These are phyloP conservation scores for Calliphora vicina DNA, from an alignment of 1,140 invertebrate genomes.

Conservation along the genomic window DNA sequence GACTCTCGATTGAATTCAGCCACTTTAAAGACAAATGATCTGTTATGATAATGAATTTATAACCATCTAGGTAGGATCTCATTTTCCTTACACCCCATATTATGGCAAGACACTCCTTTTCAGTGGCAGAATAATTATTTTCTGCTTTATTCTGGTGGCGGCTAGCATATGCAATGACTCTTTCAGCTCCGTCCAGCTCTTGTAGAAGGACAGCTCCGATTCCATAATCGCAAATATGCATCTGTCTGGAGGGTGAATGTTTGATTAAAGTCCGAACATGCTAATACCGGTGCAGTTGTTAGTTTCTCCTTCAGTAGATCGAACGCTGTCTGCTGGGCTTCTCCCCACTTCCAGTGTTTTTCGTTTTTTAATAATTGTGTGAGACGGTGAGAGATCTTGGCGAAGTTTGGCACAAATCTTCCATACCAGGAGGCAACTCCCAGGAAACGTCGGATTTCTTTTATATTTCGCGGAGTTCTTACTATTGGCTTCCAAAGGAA, in stretches of 20 bases:
- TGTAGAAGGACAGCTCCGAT: conserved; percentile 49
- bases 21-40: conserved; percentile 48
- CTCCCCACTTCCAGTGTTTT: conserved; percentile 30
- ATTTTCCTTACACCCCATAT: conserved; percentile 65
- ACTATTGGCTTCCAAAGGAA: too few species aligned
- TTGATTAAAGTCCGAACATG: conserved; percentile 40
- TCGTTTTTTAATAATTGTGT: background rate
- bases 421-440: conserved; percentile 39
- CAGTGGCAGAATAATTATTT: conserved; percentile 60
- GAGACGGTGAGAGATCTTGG: conserved; percentile 28
- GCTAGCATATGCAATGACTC: conserved; percentile 60
- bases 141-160: conserved; percentile 61
- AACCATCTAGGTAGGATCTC: conserved; percentile 60
- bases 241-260: conserved; percentile 43
- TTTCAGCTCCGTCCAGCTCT: background rate
- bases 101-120: conserved; percentile 67
- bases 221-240: conserved; percentile 47
- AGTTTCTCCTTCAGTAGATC: conserved; percentile 33
- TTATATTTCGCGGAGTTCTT: background rate
- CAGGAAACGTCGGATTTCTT: conserved; percentile 34
- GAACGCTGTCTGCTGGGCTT: conserved; percentile 33
- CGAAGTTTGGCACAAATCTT: conserved; percentile 37
- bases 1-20: conserved; percentile 56
- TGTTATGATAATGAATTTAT: conserved; percentile 16
- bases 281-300: conserved; percentile 41